Percentiles rank a stretch among this genome's conserved stretches.
Evolutionary conservation across 2,797 vertebrate species (phyloP).

Genomic region (Zenarchopterus dispar): DNA sequence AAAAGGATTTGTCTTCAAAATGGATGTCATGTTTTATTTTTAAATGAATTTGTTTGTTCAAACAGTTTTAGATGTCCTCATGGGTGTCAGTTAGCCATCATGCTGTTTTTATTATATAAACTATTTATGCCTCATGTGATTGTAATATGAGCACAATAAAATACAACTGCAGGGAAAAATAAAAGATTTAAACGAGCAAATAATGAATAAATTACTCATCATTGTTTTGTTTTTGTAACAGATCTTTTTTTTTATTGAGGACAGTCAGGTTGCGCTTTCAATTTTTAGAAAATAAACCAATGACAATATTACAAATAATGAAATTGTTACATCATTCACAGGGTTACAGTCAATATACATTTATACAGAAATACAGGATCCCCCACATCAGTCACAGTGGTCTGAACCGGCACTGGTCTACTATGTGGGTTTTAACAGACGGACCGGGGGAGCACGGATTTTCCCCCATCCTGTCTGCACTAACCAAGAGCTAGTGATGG

Average conservation of each 20-base stretch:
- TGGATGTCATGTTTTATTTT: not conserved
- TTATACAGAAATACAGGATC: conserved; percentile 86
- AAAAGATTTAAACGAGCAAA: not conserved
- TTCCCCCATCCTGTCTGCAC: conserved; percentile 44
- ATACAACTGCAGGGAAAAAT: not conserved
- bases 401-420: conserved; percentile 74
- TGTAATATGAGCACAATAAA: no score
- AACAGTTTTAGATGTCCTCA: no score
- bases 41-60: not conserved
- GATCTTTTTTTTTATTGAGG: conserved; percentile 85
- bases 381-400: conserved; percentile 84
- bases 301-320: conserved; percentile 91
- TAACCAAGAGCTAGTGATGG: conserved; percentile 46
- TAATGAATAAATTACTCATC: conserved; percentile 2
- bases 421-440: conserved; percentile 49
- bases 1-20: not conserved
- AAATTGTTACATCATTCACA: conserved; percentile 91
- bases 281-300: conserved; percentile 91
- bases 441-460: conserved; percentile 36
- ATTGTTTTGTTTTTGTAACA: conserved; percentile 66
- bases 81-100: no score
- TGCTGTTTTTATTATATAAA: no score
- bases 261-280: conserved; percentile 86
- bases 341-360: conserved; percentile 90
- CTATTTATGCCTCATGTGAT: no score